phyloP scores from a whole-genome alignment of 1,140 invertebrate genomes.

The Penaeus indicus region DNA sequence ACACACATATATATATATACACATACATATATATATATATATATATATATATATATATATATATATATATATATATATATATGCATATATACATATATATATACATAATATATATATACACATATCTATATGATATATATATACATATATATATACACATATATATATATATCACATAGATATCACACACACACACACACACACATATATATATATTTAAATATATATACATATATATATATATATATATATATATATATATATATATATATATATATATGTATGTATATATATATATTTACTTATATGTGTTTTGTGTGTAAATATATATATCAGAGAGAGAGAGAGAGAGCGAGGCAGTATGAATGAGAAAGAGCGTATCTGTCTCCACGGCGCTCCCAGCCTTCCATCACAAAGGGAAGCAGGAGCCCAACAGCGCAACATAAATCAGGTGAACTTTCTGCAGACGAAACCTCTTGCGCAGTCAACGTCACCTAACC shows the following conservation, averaged over 20 bases:
- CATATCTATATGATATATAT: slow-evolving; percentile 9
- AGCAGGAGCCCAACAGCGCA: too few relatives aligned
- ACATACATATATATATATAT: neutral
- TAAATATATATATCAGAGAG: neutral
- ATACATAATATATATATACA: slow-evolving; percentile 1
- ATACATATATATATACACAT: neutral
- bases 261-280: slow-evolving; percentile 27
- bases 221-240: slow-evolving; percentile 23
- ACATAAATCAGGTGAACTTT: too few relatives aligned
- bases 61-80: slow-evolving; percentile 26
- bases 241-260: slow-evolving; percentile 30
- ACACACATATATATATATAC: neutral
- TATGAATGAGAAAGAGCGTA: too few relatives aligned
- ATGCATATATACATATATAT: neutral
- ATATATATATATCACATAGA: slow-evolving; percentile 9
- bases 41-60: neutral
- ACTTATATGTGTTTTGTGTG: neutral
- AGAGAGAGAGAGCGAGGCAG: too few relatives aligned
- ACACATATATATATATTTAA: neutral
- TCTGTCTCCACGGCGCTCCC: too few relatives aligned
- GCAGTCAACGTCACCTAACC: too few relatives aligned
- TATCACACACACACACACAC: neutral
- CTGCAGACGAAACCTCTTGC: too few relatives aligned
- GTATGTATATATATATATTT: slow-evolving; percentile 24
- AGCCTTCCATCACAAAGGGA: too few relatives aligned